Evolutionary conservation across 53 echinoderm and acorn worm genomes (phyloP), one percentile per base, ranked within the genome.

Genomic region (Temnopleurus reevesii): DNA sequence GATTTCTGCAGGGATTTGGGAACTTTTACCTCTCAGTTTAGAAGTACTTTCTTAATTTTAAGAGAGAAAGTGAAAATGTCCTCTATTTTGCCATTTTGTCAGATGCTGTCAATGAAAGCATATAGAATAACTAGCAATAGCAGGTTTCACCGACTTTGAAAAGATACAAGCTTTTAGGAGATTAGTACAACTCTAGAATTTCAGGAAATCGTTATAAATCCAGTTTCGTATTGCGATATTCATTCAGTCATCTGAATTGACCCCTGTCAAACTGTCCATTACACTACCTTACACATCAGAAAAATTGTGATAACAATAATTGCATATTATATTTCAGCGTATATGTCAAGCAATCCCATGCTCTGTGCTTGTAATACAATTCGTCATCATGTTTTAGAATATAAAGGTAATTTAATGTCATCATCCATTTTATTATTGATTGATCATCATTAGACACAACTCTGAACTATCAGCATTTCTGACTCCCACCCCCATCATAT

Each of bases 1-100:
- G 17, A 63, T 17, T 63, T 63, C 63, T 63, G 63, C 63, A 13
- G 63, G 63, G 63, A 63, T 63, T 63, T 63, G 63, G 34, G 63
- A 63, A 63, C 63, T 63, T 4, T 34, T 30, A 63, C 63, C 34
- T 17, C 63, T 15, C 23, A 15, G 63, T 63, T 63, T 63, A 34
- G 63, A 63, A 63, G 63, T 17, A 63, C 63, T 63, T 63, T 63
- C 63, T 33, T 30, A 30, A 2, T 63, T 63, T 63, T 27, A 12
- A 12, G 23, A 17, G 33, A 63, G 18, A 33, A 63, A 63, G 63
- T 34, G 18, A 33, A 17, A 63, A 63, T 63, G 30, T 30, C 63
- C 63, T 63, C 34, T 63, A 15, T 34, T 63, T 3, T 34, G 63
- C 63, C 17, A 17, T 31, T 23, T 17, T 63, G 63, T 63, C 34